A percentile compares a stretch with the other conserved stretches of the same genome.
phyloP scores from a whole-genome alignment of 2,113 vertebrate species.

The Corythornis cristatus region DNA sequence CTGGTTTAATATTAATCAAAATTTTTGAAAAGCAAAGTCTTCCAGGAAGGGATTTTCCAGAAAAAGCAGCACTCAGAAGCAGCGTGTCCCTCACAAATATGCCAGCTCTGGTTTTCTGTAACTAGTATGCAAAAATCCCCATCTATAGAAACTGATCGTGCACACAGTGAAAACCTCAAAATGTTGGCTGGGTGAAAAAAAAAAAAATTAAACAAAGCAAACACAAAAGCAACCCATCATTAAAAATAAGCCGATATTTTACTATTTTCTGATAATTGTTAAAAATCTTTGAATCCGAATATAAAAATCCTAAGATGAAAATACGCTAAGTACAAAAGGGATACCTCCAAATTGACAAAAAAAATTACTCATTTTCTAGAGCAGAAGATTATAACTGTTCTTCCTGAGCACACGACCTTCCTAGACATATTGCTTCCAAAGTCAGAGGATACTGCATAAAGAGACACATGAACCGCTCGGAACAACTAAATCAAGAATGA shows the following conservation, averaged over 20 bases:
- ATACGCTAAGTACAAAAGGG: fast-evolving
- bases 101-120: background rate
- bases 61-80: background rate
- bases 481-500: background rate
- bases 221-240: background rate
- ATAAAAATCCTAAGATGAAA: background rate
- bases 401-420: background rate
- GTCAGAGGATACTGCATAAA: background rate
- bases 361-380: background rate
- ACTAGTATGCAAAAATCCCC: background rate
- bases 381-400: background rate
- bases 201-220: background rate
- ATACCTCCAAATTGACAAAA: background rate
- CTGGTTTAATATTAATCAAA: background rate
- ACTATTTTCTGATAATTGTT: background rate
- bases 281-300: background rate
- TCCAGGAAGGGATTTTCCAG: background rate
- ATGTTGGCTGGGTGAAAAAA: background rate
- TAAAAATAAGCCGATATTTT: background rate
- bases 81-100: background rate
- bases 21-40: background rate
- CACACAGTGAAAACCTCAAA: background rate
- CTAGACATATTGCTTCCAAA: background rate
- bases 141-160: background rate
- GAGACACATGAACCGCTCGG: background rate